Conservation (phyloP, 2,113 vertebrate genomes). For the Pollimyrus isidori region DNA sequence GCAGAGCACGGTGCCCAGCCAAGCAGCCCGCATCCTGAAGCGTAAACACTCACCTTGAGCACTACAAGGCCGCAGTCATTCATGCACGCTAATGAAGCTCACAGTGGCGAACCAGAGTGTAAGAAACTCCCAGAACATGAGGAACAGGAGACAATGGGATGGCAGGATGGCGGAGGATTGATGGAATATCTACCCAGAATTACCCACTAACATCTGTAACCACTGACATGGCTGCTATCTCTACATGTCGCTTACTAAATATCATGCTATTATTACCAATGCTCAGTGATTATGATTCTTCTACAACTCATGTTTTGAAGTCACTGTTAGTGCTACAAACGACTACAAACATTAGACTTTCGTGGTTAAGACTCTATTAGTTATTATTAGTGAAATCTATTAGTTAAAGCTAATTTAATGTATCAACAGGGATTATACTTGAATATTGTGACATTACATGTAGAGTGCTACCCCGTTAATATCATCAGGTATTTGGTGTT, state of each 20-base stretch:
- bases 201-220: not conserved
- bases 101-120: not conserved
- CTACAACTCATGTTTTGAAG: not conserved
- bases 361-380: not conserved
- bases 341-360: not conserved
- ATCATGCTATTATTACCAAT: not conserved
- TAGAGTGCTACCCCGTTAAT: not conserved
- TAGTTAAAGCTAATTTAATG: not conserved
- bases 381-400: not conserved
- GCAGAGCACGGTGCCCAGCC: not conserved
- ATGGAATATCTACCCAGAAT: conserved; percentile 12
- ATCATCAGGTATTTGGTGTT: not conserved
- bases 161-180: not conserved
- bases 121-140: not conserved
- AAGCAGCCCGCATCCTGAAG: not conserved
- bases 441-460: not conserved
- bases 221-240: not conserved
- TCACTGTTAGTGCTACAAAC: not conserved
- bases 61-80: not conserved
- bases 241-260: not conserved
- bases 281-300: not conserved
- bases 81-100: not conserved
- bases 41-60: not conserved
- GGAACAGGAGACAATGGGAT: not conserved
- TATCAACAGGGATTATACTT: not conserved